phyloP scores from a whole-genome alignment of 2,113 vertebrate genomes.

The Gila orcuttii region DNA sequence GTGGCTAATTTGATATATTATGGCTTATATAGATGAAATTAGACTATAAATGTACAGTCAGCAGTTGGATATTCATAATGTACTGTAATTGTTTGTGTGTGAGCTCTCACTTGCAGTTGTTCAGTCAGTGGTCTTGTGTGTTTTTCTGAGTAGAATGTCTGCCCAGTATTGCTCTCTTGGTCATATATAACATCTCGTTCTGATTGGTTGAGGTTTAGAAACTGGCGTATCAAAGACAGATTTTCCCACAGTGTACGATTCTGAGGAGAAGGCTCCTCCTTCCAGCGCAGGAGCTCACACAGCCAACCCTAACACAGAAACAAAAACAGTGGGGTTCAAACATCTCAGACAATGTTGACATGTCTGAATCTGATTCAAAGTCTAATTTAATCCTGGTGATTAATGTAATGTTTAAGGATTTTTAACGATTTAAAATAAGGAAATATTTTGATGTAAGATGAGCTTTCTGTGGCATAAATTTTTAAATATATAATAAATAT shows the following conservation, averaged over 20 bases:
- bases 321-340: slow-evolving; percentile 60
- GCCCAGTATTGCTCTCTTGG: slow-evolving; percentile 89
- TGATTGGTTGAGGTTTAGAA: slow-evolving; percentile 88
- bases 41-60: too few relatives aligned
- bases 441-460: slow-evolving; percentile 68
- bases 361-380: background rate
- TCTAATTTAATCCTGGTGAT: background rate
- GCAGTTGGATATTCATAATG: background rate
- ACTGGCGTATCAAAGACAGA: slow-evolving; percentile 96
- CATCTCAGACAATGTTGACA: background rate
- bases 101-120: slow-evolving; percentile 85
- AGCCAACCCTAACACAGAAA: slow-evolving; percentile 87
- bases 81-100: background rate
- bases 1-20: too few relatives aligned
- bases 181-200: slow-evolving; percentile 94
- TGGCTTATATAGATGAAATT: too few relatives aligned
- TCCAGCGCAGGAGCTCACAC: slow-evolving; percentile 97
- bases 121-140: slow-evolving; percentile 85
- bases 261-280: slow-evolving; percentile 95
- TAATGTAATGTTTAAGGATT: slow-evolving; percentile 3
- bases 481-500: slow-evolving; percentile 16
- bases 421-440: slow-evolving; percentile 82
- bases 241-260: slow-evolving; percentile 99
- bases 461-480: slow-evolving; percentile 78
- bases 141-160: slow-evolving; percentile 86